Percentiles rank a stretch among this genome's conserved stretches.
These are phyloP conservation scores for Arctia plantaginis DNA, from an alignment of 2,888 invertebrate species.

Conservation along the genomic window DNA sequence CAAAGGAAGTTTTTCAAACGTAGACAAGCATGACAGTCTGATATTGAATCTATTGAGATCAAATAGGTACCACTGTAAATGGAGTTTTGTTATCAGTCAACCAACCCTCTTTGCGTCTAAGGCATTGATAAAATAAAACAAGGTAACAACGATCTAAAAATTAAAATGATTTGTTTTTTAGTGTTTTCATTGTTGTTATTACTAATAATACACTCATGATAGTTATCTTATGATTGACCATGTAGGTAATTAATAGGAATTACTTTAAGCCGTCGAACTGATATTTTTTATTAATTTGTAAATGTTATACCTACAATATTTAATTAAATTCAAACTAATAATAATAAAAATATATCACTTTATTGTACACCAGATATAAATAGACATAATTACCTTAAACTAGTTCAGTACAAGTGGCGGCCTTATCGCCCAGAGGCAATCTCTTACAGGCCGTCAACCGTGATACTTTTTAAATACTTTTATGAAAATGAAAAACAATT, in stretches of 20 bases:
- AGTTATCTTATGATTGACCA: background rate
- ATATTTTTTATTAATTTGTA: background rate
- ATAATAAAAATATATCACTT: too few relatives aligned
- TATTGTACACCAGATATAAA: too few relatives aligned
- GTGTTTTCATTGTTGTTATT: background rate
- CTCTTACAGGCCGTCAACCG: too few relatives aligned
- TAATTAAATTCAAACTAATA: background rate
- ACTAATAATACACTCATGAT: background rate
- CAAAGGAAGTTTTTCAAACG: slow-evolving; percentile 1
- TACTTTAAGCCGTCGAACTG: background rate
- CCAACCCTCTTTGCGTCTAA: background rate
- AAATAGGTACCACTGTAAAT: background rate
- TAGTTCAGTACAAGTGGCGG: too few relatives aligned
- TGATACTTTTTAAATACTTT: background rate
- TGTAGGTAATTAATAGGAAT: background rate
- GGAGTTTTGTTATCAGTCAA: slow-evolving; percentile 1
- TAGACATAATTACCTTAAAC: too few relatives aligned
- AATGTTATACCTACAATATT: background rate
- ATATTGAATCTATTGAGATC: slow-evolving; percentile 1
- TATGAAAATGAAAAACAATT: background rate
- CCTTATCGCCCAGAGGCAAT: too few relatives aligned
- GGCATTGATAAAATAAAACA: background rate
- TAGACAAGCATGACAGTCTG: background rate
- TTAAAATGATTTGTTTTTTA: background rate
- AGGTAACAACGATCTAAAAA: background rate